Base-by-base conservation (phyloP, 2,797 vertebrate genomes). In the Pterois miles region DNA sequence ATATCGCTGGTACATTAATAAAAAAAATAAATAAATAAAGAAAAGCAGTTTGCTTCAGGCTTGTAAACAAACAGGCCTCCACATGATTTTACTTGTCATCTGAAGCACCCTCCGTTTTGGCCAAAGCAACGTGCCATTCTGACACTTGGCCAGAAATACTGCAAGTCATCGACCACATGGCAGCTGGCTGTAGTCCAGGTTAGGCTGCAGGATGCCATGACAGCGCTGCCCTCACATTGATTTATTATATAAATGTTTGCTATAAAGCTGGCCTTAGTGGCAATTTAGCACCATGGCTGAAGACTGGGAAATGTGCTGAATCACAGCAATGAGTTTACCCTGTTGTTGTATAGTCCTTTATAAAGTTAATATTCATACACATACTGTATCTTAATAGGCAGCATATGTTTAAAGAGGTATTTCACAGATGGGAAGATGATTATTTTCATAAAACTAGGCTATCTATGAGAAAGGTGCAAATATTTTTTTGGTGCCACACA, bases 1-100 rank as follows among this genome's bases (percentile, higher is more conserved):
- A 59, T n/a, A 50, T 8, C 14, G 0, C 4, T 60, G 50, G 8
- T 50, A 71, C 31, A 50, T 33, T 29, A 20, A 69, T 48, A 74
- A 16, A 52, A 4, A 20, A 23, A 3, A 20, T 48, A 74, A 16
- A 52, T 3, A 20, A 23, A 3, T 12, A 64, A 27, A 46, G 40
- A 46, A 46, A 20, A 46, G 16, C 12, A 14, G 34, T 50, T 83
- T 67, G 22, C 56, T 7, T 38, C 25, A 33, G 65, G 60, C 65
- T 80, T 80, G 86, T 87, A 86, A 80, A 89, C 82, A 88, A 84
- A 77, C 54, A 71, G 25, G 40, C 46, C 40, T n/a, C 46, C 16
- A 6, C 27, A 65, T 68, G n/a, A 68, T 74, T 71, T 79, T 31
- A 33, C 65, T 36, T 53, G 83, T 87, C 67, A 88, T 86, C 64